Conservation (phyloP, 35 echinoderm and acorn worm genomes). For the Diadema setosum region DNA sequence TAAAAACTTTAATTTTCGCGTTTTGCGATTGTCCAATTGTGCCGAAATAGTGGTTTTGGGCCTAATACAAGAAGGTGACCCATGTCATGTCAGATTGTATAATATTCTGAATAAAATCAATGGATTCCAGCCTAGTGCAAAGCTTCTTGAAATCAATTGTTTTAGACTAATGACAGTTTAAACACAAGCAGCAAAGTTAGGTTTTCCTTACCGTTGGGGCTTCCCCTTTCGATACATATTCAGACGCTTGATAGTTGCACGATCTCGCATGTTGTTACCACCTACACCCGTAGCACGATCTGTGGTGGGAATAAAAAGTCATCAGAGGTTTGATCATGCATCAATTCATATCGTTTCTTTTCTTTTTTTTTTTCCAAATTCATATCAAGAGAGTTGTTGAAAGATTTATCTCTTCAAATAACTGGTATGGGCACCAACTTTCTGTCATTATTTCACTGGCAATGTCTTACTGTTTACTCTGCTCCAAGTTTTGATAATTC, state of each 20-base stretch:
- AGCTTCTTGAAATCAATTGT: not conserved
- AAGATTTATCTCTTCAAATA: not conserved
- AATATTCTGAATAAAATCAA: not conserved
- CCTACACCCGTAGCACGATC: constrained; percentile 63
- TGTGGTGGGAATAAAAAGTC: constrained; percentile 14
- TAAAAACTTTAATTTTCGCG: too few species aligned
- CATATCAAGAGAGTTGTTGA: not conserved
- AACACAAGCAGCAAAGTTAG: not conserved
- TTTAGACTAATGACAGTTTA: not conserved
- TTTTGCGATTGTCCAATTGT: too few species aligned
- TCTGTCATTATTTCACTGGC: not conserved
- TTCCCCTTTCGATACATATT: constrained; percentile 90
- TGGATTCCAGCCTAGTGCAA: not conserved
- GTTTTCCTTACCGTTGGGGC: constrained; percentile 38
- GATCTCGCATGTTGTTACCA: constrained; percentile 89
- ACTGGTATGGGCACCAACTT: not conserved
- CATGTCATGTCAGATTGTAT: not conserved
- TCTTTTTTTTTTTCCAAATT: not conserved
- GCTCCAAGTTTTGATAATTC: too few species aligned
- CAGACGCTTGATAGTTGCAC: constrained; percentile 71
- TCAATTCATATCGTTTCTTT: not conserved
- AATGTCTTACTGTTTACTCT: not conserved
- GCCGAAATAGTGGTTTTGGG: too few species aligned
- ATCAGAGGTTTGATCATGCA: not conserved
- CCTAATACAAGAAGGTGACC: not conserved